Percentiles rank a stretch among this genome's conserved stretches.
These are phyloP conservation scores for Sminthurides aquaticus DNA, from an alignment of 2,888 invertebrate species.

Conservation along the genomic window DNA sequence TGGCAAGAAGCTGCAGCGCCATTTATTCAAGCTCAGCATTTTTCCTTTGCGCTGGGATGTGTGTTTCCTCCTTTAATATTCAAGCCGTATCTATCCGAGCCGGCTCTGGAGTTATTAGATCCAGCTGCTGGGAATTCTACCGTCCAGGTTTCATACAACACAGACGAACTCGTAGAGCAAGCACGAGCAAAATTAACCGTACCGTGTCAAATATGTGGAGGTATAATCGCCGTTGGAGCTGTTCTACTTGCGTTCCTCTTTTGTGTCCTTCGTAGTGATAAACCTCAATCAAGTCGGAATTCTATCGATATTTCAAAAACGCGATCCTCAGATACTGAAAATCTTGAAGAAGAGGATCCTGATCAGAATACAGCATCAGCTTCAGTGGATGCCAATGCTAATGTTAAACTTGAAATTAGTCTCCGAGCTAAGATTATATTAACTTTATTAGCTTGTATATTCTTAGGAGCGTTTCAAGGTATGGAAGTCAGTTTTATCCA, in stretches of 20 bases:
- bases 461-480: conserved; percentile 22
- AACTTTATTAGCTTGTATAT: conserved; percentile 16
- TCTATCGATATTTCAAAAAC: background rate
- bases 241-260: background rate
- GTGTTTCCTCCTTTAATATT: conserved; percentile 9
- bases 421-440: background rate
- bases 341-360: background rate
- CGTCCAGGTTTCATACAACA: background rate
- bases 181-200: background rate
- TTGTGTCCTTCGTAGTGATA: background rate
- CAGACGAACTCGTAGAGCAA: background rate
- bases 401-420: background rate
- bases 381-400: background rate
- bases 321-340: background rate
- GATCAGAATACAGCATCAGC: background rate
- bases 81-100: background rate
- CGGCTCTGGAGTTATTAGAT: no score
- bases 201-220: conserved; percentile 9
- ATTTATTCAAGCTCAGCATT: conserved; percentile 10
- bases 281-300: background rate
- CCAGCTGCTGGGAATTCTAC: background rate
- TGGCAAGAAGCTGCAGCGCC: conserved; percentile 5
- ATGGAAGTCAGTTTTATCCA: conserved; percentile 26
- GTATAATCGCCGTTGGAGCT: conserved; percentile 7
- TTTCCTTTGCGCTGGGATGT: conserved; percentile 5